phyloP scores from a whole-genome alignment of 2,888 invertebrate genomes.

The Anoplius nigerrimus region DNA sequence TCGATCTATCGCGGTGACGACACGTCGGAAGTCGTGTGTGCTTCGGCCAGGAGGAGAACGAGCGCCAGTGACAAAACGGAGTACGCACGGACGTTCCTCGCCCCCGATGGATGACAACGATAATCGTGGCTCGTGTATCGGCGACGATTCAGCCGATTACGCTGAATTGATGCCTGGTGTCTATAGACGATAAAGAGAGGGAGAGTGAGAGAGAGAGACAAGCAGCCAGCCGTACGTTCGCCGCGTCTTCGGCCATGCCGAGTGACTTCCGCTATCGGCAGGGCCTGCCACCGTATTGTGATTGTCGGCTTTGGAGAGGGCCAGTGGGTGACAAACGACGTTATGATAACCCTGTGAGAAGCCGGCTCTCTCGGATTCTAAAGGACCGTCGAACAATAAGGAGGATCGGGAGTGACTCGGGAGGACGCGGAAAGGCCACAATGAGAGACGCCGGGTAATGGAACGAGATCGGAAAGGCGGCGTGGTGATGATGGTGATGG shows the following conservation, averaged over 20 bases:
- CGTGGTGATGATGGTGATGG: not conserved
- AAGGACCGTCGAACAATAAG: constrained; percentile 8
- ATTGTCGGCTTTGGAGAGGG: too few species aligned
- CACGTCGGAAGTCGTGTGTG: not conserved
- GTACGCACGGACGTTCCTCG: too few species aligned
- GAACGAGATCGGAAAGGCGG: too few species aligned
- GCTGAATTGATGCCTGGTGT: not conserved
- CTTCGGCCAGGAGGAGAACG: too few species aligned
- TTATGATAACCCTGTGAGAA: constrained; percentile 7
- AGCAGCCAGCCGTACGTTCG: too few species aligned
- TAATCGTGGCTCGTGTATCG: too few species aligned
- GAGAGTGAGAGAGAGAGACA: not conserved
- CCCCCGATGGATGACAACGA: too few species aligned
- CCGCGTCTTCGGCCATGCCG: not conserved
- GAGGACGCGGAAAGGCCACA: not conserved
- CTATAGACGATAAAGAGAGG: constrained; percentile 4
- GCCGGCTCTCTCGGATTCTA: constrained; percentile 22
- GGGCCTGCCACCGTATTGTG: constrained; percentile 22
- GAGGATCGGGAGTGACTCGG: constrained; percentile 2
- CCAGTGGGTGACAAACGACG: too few species aligned
- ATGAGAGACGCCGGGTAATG: too few species aligned
- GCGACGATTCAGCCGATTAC: constrained; percentile 1
- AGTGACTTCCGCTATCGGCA: constrained; percentile 19
- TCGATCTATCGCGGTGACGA: not conserved
- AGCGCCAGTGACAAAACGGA: constrained; percentile 12